These are phyloP conservation scores for Carollia perspicillata DNA, from an alignment of 2,113 vertebrate species.

Conservation along the genomic window DNA sequence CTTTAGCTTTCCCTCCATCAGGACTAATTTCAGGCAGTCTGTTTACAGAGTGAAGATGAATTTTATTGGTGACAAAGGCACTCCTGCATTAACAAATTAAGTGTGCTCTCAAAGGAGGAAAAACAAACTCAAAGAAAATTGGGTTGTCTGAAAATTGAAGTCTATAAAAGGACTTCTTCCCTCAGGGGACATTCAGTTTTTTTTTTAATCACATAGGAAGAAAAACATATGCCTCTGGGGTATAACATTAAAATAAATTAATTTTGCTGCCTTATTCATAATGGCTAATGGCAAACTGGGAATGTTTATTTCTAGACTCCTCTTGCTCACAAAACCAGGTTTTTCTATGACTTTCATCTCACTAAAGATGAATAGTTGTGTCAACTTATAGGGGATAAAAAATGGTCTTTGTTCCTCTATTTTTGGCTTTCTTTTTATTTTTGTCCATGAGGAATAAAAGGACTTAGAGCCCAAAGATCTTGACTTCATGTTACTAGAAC, in stretches of 20 bases:
- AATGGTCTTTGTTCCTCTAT: neutral
- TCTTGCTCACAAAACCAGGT: slow-evolving; percentile 40
- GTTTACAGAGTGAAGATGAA: slow-evolving; percentile 70
- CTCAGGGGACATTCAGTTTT: slow-evolving; percentile 67
- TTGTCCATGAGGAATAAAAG: neutral
- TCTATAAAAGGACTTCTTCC: slow-evolving; percentile 70
- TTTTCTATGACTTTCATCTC: slow-evolving; percentile 55
- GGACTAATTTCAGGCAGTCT: slow-evolving; percentile 67
- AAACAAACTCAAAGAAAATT: slow-evolving; percentile 71
- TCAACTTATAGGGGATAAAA: slow-evolving; percentile 27
- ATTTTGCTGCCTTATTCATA: slow-evolving; percentile 69
- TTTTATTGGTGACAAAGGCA: slow-evolving; percentile 75
- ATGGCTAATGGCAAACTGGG: slow-evolving; percentile 48
- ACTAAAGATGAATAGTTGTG: slow-evolving; percentile 50
- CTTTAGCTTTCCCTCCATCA: slow-evolving; percentile 48
- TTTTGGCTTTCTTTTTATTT: slow-evolving; percentile 45
- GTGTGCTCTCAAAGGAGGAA: slow-evolving; percentile 68
- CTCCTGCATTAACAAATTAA: slow-evolving; percentile 73
- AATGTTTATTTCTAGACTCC: slow-evolving; percentile 65
- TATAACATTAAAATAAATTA: slow-evolving; percentile 76
- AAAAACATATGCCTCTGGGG: slow-evolving; percentile 72
- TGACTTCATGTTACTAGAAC: neutral
- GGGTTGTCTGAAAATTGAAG: slow-evolving; percentile 61
- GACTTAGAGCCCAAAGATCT: neutral
- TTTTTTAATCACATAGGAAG: slow-evolving; percentile 72